Evolutionary conservation across 2,113 vertebrate species (phyloP).

Genomic region (Procavia capensis): DNA sequence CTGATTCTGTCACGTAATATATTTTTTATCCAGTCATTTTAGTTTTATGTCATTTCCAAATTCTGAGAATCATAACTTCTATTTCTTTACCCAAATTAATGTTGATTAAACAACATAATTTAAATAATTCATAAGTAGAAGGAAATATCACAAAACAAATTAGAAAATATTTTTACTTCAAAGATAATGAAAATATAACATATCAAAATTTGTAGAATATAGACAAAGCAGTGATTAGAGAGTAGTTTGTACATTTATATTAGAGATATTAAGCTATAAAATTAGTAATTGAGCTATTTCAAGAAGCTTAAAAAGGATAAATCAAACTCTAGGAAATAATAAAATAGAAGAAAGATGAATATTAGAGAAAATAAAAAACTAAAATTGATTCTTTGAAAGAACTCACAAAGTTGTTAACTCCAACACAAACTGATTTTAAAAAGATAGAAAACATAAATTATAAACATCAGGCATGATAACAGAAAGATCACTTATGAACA

Average conservation of each 20-base stretch:
- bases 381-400: background rate
- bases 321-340: background rate
- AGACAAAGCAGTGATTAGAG: background rate
- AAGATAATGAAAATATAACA: background rate
- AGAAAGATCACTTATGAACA: background rate
- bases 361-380: background rate
- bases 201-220: background rate
- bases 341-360: background rate
- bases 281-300: background rate
- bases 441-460: background rate
- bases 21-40: background rate
- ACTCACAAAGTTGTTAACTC: background rate
- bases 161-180: background rate
- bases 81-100: background rate
- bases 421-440: background rate
- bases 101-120: background rate
- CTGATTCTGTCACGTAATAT: background rate
- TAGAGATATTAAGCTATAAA: background rate
- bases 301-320: background rate
- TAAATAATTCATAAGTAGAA: background rate
- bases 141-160: background rate
- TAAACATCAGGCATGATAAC: background rate
- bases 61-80: background rate
- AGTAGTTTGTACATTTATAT: background rate
- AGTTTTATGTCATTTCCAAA: background rate